A percentile compares a stretch with the other conserved stretches of the same genome.
Conservation (phyloP, 2,888 invertebrate species). For the Lithophane leautieri region DNA sequence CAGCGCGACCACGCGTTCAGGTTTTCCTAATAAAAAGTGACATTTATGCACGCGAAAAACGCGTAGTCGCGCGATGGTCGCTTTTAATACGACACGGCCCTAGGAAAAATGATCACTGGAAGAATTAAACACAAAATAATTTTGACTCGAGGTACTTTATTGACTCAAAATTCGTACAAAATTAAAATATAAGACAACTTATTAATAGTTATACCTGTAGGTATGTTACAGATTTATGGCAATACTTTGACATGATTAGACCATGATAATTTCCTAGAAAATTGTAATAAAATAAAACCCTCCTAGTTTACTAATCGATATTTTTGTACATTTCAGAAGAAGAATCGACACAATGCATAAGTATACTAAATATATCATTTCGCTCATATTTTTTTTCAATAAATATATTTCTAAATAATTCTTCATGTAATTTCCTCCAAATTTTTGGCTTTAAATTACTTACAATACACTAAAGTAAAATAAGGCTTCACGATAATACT, state of each 20-base stretch:
- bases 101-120: neutral
- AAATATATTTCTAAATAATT: conserved; percentile 52
- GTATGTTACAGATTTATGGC: conserved; percentile 50
- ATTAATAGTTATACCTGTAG: conserved; percentile 13
- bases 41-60: too few species aligned
- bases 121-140: conserved; percentile 7
- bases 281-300: conserved; percentile 3
- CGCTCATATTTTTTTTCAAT: conserved; percentile 37
- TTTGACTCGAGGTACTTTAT: conserved; percentile 69
- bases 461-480: conserved; percentile 15
- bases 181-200: conserved; percentile 28
- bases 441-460: conserved; percentile 58
- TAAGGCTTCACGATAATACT: conserved; percentile 3
- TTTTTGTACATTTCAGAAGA: conserved; percentile 48
- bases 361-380: conserved; percentile 45
- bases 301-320: conserved; percentile 8
- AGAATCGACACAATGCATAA: neutral
- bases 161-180: conserved; percentile 61
- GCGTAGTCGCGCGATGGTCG: too few species aligned
- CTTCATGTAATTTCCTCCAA: conserved; percentile 53
- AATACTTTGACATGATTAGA: conserved; percentile 31
- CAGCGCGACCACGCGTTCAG: too few species aligned
- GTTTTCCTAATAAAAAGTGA: too few species aligned
- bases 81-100: too few species aligned
- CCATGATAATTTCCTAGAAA: conserved; percentile 12